Evolutionary conservation across 2,797 vertebrate genomes (phyloP).

Genomic region (Lophotriccus pileatus): DNA sequence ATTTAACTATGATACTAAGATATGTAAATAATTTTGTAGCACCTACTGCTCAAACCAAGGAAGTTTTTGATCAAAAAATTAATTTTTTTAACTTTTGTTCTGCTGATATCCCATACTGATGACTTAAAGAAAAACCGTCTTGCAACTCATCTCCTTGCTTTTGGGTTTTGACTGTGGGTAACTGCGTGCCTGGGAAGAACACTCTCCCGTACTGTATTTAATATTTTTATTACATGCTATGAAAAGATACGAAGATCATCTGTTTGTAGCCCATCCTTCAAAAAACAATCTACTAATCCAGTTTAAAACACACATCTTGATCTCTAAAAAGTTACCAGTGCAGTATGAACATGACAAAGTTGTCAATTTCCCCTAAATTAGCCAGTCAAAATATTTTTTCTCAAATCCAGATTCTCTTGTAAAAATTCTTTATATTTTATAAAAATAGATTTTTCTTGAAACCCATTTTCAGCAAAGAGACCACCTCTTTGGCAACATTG

Average conservation of each 20-base stretch:
- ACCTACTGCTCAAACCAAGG: conserved; percentile 99
- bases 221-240: conserved; percentile 98
- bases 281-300: conserved; percentile 98
- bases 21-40: conserved; percentile 99
- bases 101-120: conserved; percentile 97
- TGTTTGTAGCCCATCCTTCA: conserved; percentile 98
- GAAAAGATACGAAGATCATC: conserved; percentile 99
- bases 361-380: conserved; percentile 98
- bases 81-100: conserved; percentile 89
- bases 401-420: conserved; percentile 99
- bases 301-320: conserved; percentile 98
- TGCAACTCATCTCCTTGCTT: conserved; percentile 99
- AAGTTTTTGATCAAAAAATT: conserved; percentile 93
- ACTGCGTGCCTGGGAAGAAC: conserved; percentile 92
- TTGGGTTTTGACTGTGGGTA: conserved; percentile 99
- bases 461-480: conserved; percentile 99
- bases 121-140: conserved; percentile 96
- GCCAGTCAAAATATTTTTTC: conserved; percentile 99
- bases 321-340: conserved; percentile 99
- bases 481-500: conserved; percentile 99
- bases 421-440: conserved; percentile 99
- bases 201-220: conserved; percentile 94
- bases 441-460: conserved; percentile 99
- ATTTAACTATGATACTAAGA: conserved; percentile 99
- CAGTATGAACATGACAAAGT: conserved; percentile 99